Percentiles rank a stretch among this genome's conserved stretches.
phyloP scores from a whole-genome alignment of 2,888 invertebrate genomes.

The Xanthorhoe spadicearia region DNA sequence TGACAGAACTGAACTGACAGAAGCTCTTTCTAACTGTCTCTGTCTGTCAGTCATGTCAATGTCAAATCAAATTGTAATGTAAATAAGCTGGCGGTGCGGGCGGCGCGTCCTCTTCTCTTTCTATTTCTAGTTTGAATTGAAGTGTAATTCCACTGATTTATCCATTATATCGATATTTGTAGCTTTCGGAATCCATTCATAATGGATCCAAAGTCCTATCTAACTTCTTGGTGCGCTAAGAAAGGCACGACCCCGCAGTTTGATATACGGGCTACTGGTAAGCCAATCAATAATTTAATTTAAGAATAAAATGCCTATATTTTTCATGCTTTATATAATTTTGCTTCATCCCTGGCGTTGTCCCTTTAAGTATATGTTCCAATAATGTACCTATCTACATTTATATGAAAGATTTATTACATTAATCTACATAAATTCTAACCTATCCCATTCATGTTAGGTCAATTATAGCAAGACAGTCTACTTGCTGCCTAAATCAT shows the following conservation, averaged over 20 bases:
- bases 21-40: too few species aligned
- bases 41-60: too few species aligned
- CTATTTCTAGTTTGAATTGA: background rate
- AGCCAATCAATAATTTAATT: constrained; percentile 38
- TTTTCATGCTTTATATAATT: background rate
- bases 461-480: too few species aligned
- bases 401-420: too few species aligned
- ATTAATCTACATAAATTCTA: too few species aligned
- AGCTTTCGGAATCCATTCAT: constrained; percentile 21
- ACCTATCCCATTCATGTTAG: too few species aligned
- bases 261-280: constrained; percentile 93
- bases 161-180: background rate
- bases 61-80: too few species aligned
- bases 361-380: too few species aligned
- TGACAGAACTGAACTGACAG: too few species aligned
- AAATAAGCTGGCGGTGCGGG: background rate
- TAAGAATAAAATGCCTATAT: background rate
- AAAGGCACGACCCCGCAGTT: constrained; percentile 90
- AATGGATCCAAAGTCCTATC: constrained; percentile 89
- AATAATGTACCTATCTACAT: too few species aligned
- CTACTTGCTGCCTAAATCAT: too few species aligned
- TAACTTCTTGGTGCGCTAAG: constrained; percentile 95
- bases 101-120: constrained; percentile 1
- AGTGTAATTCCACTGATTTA: background rate
- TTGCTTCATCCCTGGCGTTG: background rate